Evolutionary conservation across 30 jellyfish, hydroid and myxozoan species (phyloP).

Genomic region (Pelagia noctiluca): DNA sequence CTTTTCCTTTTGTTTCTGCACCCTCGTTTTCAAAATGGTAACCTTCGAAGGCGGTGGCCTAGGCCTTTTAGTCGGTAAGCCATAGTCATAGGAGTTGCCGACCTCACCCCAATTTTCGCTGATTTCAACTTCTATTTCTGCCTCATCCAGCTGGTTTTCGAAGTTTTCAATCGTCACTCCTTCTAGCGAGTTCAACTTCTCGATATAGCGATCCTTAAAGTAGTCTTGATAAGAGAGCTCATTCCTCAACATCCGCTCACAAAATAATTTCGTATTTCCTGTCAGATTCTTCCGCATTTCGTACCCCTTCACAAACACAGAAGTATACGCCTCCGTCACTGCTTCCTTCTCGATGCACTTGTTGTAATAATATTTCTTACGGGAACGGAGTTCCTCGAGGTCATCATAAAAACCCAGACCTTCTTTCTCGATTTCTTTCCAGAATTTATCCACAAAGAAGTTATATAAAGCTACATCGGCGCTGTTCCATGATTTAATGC

Average conservation of each 20-base stretch:
- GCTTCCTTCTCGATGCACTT: conserved; percentile 88
- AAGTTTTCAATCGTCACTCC: conserved; percentile 83
- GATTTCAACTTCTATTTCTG: conserved; percentile 65
- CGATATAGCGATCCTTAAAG: conserved; percentile 67
- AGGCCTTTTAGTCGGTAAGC: conserved; percentile 62
- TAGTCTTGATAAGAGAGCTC: conserved; percentile 78
- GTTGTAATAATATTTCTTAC: conserved; percentile 73
- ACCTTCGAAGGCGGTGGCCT: conserved; percentile 39
- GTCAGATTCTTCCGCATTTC: conserved; percentile 86
- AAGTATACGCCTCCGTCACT: conserved; percentile 85
- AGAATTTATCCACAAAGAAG: conserved; percentile 81
- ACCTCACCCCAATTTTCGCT: conserved; percentile 48
- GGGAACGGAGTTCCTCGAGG: conserved; percentile 65
- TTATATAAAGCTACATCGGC: conserved; percentile 91
- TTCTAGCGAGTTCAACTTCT: conserved; percentile 51
- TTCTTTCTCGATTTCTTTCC: conserved; percentile 92
- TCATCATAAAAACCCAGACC: conserved; percentile 94
- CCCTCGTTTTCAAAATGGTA: conserved; percentile 35
- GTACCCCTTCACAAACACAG: conserved; percentile 91
- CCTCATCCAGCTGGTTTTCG: conserved; percentile 76
- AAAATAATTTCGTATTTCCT: conserved; percentile 48
- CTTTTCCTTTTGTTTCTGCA: conserved; percentile 8
- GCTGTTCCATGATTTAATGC: conserved; percentile 83
- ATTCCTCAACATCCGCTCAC: conserved; percentile 90
- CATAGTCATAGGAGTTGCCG: conserved; percentile 52